Evolutionary conservation across 2,888 invertebrate species (phyloP).

Genomic region (Bruchidius siliquastri): DNA sequence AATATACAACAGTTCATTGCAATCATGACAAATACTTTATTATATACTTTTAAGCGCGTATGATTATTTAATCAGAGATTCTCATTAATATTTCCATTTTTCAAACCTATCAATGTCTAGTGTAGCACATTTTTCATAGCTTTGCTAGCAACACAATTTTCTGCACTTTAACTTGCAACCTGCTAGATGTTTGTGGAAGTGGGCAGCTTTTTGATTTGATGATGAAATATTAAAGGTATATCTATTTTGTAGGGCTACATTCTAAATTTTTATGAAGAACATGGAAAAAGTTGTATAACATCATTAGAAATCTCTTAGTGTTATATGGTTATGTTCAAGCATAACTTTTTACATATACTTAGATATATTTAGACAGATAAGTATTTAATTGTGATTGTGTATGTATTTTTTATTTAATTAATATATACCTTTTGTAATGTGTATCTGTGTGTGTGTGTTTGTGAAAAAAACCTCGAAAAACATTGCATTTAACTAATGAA

Average conservation of each 20-base stretch:
- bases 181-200: background rate
- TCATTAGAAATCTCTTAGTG: background rate
- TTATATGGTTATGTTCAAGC: background rate
- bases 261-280: slow-evolving; percentile 19
- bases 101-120: background rate
- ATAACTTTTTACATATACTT: background rate
- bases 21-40: no score
- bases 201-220: background rate
- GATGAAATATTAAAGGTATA: background rate
- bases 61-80: background rate
- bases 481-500: no score
- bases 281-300: background rate
- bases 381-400: background rate
- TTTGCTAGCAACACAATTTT: background rate
- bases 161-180: background rate
- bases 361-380: background rate
- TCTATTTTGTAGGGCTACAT: slow-evolving; percentile 18
- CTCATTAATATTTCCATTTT: background rate
- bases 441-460: no score
- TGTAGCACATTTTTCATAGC: background rate
- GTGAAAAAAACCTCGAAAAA: no score
- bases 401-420: background rate
- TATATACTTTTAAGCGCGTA: no score
- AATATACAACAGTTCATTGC: no score
- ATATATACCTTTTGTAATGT: background rate